Evolutionary conservation across 2,797 vertebrate genomes (phyloP).

Genomic region (Hoplostethus mediterraneus): DNA sequence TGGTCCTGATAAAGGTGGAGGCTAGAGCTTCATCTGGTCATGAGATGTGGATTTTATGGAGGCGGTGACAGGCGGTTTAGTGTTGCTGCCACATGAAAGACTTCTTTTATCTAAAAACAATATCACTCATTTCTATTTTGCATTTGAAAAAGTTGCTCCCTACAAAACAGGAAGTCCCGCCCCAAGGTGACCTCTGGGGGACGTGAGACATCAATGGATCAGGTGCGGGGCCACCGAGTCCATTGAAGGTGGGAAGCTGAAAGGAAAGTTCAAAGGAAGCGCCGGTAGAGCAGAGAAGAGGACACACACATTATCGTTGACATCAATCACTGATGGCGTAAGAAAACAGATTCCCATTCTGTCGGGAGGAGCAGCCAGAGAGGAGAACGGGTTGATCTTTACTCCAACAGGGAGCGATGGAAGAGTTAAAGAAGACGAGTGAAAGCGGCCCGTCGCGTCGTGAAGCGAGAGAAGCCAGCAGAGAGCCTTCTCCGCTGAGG

Average conservation of each 20-base stretch:
- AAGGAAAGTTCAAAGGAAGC: slow-evolving; percentile 72
- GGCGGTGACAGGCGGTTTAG: slow-evolving; percentile 43
- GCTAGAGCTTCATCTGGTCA: slow-evolving; percentile 1
- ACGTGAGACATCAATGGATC: slow-evolving; percentile 73
- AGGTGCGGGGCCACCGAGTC: slow-evolving; percentile 67
- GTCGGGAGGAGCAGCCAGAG: slow-evolving; percentile 52
- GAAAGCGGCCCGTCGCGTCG: slow-evolving; percentile 48
- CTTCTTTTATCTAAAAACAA: slow-evolving; percentile 58
- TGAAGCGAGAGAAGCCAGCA: slow-evolving; percentile 67
- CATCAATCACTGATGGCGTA: slow-evolving; percentile 69
- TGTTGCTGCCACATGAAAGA: neutral
- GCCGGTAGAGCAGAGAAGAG: slow-evolving; percentile 50
- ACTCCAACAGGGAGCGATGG: slow-evolving; percentile 29
- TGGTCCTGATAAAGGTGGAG: slow-evolving; percentile 38
- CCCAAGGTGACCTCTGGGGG: slow-evolving; percentile 68
- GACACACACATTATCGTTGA: slow-evolving; percentile 63
- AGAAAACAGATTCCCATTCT: slow-evolving; percentile 58
- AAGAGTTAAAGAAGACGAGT: slow-evolving; percentile 51
- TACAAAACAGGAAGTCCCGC: slow-evolving; percentile 46
- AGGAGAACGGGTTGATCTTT: slow-evolving; percentile 34
- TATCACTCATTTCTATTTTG: slow-evolving; percentile 53
- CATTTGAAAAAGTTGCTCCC: slow-evolving; percentile 62
- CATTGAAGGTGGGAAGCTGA: slow-evolving; percentile 59
- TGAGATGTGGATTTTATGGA: slow-evolving; percentile 9
- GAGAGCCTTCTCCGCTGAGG: slow-evolving; percentile 60